Evolutionary conservation across 2,888 invertebrate species (phyloP).

Genomic region (Campoplex capitator): DNA sequence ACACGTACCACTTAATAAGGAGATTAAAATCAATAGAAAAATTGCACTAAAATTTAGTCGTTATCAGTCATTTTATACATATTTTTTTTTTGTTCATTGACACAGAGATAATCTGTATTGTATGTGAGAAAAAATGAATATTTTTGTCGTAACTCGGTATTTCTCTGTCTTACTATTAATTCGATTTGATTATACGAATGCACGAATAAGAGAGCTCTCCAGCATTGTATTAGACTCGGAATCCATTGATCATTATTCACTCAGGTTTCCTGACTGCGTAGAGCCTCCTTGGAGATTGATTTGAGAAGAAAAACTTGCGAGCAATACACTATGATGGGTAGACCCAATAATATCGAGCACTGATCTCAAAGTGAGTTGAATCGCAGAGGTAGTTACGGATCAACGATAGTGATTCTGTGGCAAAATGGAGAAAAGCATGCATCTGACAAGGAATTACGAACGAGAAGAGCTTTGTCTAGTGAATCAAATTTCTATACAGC

Average conservation of each 20-base stretch:
- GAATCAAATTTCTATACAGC: slow-evolving; percentile 53
- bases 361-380: slow-evolving; percentile 49
- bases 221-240: slow-evolving; percentile 40
- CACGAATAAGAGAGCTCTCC: not conserved
- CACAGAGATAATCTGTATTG: not conserved
- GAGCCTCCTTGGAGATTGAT: slow-evolving; percentile 19
- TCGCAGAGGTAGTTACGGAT: slow-evolving; percentile 38
- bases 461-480: slow-evolving; percentile 16
- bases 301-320: not conserved
- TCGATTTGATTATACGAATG: not conserved
- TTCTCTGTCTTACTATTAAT: not conserved
- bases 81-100: not conserved
- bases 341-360: slow-evolving; percentile 47
- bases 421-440: slow-evolving; percentile 19
- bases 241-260: slow-evolving; percentile 36
- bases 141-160: not conserved
- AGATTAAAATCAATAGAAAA: not conserved
- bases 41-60: not conserved
- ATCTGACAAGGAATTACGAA: slow-evolving; percentile 2
- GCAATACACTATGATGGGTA: slow-evolving; percentile 9
- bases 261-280: slow-evolving; percentile 24
- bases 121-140: not conserved
- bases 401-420: slow-evolving; percentile 36
- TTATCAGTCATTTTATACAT: not conserved
- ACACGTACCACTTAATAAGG: not conserved